Evolutionary conservation across 2,113 vertebrate species (phyloP), one percentile per base, ranked within the genome.

Genomic region (Pelvicachromis taeniatus): DNA sequence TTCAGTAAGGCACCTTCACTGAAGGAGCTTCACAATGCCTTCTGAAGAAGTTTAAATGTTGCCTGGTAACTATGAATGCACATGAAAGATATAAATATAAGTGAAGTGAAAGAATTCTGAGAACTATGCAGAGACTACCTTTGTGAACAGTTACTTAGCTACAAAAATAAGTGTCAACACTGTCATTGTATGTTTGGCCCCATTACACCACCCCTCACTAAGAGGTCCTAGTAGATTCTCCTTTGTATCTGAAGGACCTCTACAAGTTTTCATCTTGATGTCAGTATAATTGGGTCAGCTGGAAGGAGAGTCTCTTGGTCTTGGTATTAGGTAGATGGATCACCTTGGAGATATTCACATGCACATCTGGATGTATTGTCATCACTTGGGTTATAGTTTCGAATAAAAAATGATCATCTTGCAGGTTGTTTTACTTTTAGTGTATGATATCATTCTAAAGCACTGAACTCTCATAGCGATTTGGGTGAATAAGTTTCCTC

Each of bases 1-100:
- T 85, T 84, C 61, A 81, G 82, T 81, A 68, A 84, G 80, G 80
- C 85, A 85, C 59, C 75, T 87, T 84, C 16, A 4, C 53, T 40
- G 29, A 79, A 56, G 55, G 63, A 63, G 9, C 14, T 56, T 45
- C 42, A 50, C 9, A 6, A 19, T 81, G 63, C 52, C 50, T 63
- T 42, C 78, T 82, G 54, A 82, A 59, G 68, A 52, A 17, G 33
- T 73, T 53, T 14, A 59, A 54, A 85, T 59, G 65, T 82, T 73
- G 53, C 61, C 53, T 83, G 70, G 86, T 84, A 87, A 87, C 85
- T 50, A 53, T n/a, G 31, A 83, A 58, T 38, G 16, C 45, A 75
- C 13, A 19, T 75, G 26, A 31, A 31, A n/a, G 6, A 63, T 63
- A 84, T 31, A 80, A 68, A 75, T 12, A 50, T 13, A 70, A 75